A percentile compares a stretch with the other conserved stretches of the same genome.
Evolutionary conservation across 2,113 vertebrate genomes (phyloP).

Genomic region (Pycnonotus jocosus): DNA sequence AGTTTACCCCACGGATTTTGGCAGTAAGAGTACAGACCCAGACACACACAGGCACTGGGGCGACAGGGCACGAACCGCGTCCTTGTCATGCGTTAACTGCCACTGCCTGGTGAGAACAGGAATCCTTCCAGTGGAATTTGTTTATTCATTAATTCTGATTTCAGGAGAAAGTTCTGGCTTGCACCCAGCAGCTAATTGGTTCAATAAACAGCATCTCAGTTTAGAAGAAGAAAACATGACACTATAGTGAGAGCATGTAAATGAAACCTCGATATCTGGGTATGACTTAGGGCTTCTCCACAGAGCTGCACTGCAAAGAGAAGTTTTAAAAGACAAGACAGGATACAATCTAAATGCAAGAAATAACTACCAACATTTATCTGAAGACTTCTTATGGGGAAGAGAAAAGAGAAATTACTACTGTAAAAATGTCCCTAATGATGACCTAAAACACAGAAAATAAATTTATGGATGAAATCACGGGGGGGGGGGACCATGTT

Average conservation of each 20-base stretch:
- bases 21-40: fast-evolving
- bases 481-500: background rate
- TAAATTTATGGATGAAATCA: background rate
- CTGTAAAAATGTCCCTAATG: background rate
- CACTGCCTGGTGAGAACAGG: background rate
- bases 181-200: slow-evolving; percentile 45
- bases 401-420: background rate
- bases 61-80: fast-evolving
- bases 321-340: background rate
- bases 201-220: slow-evolving; percentile 39
- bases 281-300: background rate
- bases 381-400: background rate
- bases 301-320: background rate
- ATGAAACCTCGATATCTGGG: background rate
- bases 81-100: background rate
- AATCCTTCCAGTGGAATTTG: background rate
- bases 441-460: background rate
- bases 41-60: background rate
- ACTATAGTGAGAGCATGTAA: background rate
- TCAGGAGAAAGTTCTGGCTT: slow-evolving; percentile 55
- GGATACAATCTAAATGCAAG: background rate
- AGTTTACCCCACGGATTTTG: background rate
- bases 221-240: background rate
- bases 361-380: background rate
- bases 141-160: slow-evolving; percentile 51